Evolutionary conservation across 2,113 vertebrate species (phyloP), one percentile per base, ranked within the genome.

Genomic region (Mellivora capensis): DNA sequence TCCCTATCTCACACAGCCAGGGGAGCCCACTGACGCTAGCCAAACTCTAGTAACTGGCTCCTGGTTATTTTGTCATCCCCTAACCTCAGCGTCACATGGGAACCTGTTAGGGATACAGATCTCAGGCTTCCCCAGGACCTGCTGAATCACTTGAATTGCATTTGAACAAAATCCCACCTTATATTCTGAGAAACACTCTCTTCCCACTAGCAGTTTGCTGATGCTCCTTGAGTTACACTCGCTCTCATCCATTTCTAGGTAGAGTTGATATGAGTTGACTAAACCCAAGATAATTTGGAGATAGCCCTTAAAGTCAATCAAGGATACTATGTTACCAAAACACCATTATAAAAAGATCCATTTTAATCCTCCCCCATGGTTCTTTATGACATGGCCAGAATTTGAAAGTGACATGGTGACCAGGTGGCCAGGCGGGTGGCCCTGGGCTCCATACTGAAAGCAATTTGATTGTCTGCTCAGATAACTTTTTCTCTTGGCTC

Each of bases 21-120:
- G 44, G 71, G 64, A 14, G 0, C 21, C 8, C 44, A 7, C 13
- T 7, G 2, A 8, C 7, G 1, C 29, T 7, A 31, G 4, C 52
- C 44, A 25, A 25, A 29, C 52, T 39, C 54, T 15, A 10, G 25
- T 10, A 13, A 14, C 25, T 14, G 20, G 10, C 49, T 39, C 47
- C 31, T 67, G 0, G 2, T 2, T 4, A 1, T 8, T 44, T 14
- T 1, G 0, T 21, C 4, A 0, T 2, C 14, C 23, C 3, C 7
- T 31, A 67, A 37, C 47, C 18, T 10, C 11, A 20, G 54, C 0
- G 4, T 42, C 37, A 27, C 2, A 12, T 11, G 3, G 76, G 34
- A 42, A 21, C 54, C 6, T 25, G 8, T 71, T 10, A 49, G 52
- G 39, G 31, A 23, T 2, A n/a, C 9, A 25, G 23, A 18, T 3